Percentiles rank a stretch among this genome's conserved stretches.
phyloP scores from a whole-genome alignment of 2,888 invertebrate genomes.

The Alviniconcha strummeri region DNA sequence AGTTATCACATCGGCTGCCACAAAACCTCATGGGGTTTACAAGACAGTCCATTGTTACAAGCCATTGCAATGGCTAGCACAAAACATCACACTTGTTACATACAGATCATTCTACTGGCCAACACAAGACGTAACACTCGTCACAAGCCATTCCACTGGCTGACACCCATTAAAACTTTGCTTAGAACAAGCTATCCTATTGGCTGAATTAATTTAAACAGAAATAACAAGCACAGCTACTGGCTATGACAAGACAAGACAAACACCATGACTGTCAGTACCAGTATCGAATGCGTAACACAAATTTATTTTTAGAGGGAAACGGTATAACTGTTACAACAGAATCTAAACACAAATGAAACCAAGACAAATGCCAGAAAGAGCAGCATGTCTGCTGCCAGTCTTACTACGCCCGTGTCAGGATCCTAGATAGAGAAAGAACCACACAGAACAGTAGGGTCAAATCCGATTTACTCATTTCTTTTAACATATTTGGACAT shows the following conservation, averaged over 20 bases:
- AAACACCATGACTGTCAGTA: too few species aligned
- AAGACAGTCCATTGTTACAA: not conserved
- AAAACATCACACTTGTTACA: conserved; percentile 2
- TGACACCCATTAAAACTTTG: not conserved
- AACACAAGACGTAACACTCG: not conserved
- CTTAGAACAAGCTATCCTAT: not conserved
- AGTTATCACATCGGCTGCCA: too few species aligned
- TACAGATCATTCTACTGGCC: conserved; percentile 12
- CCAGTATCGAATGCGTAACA: too few species aligned
- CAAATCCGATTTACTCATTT: not conserved
- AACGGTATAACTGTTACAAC: too few species aligned
- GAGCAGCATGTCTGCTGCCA: not conserved
- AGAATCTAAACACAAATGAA: not conserved
- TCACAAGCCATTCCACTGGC: not conserved
- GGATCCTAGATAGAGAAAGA: conserved; percentile 17
- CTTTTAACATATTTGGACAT: too few species aligned
- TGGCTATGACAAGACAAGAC: too few species aligned
- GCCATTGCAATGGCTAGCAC: not conserved
- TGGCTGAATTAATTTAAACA: not conserved
- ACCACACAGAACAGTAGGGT: not conserved
- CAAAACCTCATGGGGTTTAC: too few species aligned
- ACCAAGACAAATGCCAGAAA: not conserved
- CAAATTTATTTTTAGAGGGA: too few species aligned
- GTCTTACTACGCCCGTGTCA: conserved; percentile 28
- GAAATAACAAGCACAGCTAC: too few species aligned